Conservation (phyloP, 1,140 invertebrate genomes). For the Drosophila kurseongensis region DNA sequence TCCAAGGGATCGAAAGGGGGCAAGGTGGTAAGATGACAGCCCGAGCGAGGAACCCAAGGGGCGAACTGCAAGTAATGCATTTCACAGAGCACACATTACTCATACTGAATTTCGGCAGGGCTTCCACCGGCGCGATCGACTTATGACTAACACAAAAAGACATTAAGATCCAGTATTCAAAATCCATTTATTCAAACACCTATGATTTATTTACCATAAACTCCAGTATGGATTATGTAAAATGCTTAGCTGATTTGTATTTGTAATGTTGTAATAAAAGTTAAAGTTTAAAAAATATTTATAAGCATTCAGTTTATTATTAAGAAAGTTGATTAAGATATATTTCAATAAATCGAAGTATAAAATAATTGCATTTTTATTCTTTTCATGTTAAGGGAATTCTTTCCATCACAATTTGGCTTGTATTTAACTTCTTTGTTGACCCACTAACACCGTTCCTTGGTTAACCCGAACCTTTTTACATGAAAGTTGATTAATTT, state of each 20-base stretch:
- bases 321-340: too few relatives aligned
- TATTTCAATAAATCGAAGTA: too few relatives aligned
- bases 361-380: too few relatives aligned
- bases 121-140: not conserved
- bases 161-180: too few relatives aligned
- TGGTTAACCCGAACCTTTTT: not conserved
- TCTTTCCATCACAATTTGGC: too few relatives aligned
- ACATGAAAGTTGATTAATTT: not conserved
- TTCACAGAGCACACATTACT: not conserved
- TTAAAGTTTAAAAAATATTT: too few relatives aligned
- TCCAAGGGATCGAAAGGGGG: conserved; percentile 24
- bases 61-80: conserved; percentile 5
- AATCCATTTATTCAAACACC: not conserved
- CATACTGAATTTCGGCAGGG: not conserved
- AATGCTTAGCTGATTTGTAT: too few relatives aligned
- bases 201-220: too few relatives aligned
- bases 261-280: too few relatives aligned
- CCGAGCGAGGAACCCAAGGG: not conserved
- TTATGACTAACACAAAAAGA: not conserved
- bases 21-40: conserved; percentile 6
- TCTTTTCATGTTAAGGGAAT: too few relatives aligned
- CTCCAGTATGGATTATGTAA: too few relatives aligned
- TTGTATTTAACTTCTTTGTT: not conserved
- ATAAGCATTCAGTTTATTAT: too few relatives aligned
- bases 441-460: not conserved